A percentile compares a stretch with the other conserved stretches of the same genome.
Conservation (phyloP, 2,113 vertebrate genomes). For the Lepidothrix coronata region DNA sequence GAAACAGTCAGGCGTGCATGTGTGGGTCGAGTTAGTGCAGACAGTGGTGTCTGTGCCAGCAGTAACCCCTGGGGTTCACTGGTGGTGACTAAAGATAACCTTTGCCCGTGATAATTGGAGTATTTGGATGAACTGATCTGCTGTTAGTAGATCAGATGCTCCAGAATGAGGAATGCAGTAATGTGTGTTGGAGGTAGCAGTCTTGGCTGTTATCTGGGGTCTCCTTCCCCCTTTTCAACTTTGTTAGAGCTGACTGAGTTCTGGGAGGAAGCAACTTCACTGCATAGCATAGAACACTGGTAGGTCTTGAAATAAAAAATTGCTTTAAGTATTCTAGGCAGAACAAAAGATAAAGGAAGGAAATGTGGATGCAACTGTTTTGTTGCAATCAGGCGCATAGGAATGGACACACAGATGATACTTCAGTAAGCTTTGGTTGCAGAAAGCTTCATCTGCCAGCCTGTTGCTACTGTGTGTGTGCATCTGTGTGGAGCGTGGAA, state of each 20-base stretch:
- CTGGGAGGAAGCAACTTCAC: not conserved
- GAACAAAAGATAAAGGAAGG: not conserved
- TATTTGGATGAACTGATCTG: not conserved
- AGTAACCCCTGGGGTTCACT: not conserved
- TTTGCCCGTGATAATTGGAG: not conserved
- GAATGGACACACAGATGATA: not conserved
- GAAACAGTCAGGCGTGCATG: not conserved
- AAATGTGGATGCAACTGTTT: not conserved
- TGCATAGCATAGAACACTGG: not conserved
- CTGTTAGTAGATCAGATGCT: not conserved
- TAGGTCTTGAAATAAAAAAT: not conserved
- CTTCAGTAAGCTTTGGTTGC: not conserved
- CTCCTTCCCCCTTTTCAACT: not conserved
- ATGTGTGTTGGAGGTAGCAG: fast-evolving
- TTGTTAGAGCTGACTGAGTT: not conserved
- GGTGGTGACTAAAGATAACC: not conserved
- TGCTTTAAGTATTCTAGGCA: not conserved
- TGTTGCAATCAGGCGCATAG: not conserved
- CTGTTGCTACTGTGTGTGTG: not conserved
- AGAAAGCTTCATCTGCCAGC: not conserved
- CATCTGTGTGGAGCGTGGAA: not conserved
- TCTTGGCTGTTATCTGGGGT: not conserved
- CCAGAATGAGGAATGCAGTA: not conserved
- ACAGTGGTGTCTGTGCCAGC: not conserved
- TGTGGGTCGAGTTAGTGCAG: not conserved